Evolutionary conservation across 2,113 vertebrate species (phyloP).

Genomic region (Xenopus laevis): DNA sequence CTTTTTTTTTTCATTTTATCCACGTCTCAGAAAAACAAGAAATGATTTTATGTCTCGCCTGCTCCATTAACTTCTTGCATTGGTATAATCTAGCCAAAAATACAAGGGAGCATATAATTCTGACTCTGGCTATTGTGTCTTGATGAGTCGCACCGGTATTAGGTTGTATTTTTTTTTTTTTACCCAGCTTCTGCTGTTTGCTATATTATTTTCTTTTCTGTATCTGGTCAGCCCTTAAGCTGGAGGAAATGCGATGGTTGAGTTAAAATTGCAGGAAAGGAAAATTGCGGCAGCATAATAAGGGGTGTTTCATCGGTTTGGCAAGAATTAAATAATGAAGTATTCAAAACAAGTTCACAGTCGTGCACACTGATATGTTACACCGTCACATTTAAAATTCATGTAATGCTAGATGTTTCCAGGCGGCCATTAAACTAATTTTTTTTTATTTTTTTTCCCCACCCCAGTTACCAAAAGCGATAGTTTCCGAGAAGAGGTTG

Average conservation of each 20-base stretch:
- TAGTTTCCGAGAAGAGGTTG: conserved; percentile 35
- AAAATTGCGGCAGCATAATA: neutral
- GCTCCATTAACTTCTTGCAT: too few relatives aligned
- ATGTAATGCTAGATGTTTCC: conserved; percentile 19
- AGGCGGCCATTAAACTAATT: conserved; percentile 22
- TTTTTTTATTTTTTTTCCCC: conserved; percentile 3
- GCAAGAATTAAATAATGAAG: conserved; percentile 30
- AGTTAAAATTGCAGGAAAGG: neutral
- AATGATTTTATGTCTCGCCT: too few relatives aligned
- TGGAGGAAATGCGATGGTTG: neutral
- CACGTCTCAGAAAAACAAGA: too few relatives aligned
- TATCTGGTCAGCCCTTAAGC: neutral
- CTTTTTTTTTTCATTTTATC: too few relatives aligned
- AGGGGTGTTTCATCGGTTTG: neutral
- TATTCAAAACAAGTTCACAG: conserved; percentile 36
- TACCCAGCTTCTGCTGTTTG: too few relatives aligned
- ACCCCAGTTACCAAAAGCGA: conserved; percentile 14
- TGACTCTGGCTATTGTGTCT: too few relatives aligned
- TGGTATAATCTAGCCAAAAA: too few relatives aligned
- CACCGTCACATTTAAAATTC: conserved; percentile 14
- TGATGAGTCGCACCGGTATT: too few relatives aligned
- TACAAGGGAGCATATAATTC: too few relatives aligned
- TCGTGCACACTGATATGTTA: conserved; percentile 3
- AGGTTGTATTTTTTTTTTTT: too few relatives aligned
- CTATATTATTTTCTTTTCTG: neutral